Evolutionary conservation across 2,888 invertebrate species (phyloP).

Genomic region (Caenorhabditis sp.): DNA sequence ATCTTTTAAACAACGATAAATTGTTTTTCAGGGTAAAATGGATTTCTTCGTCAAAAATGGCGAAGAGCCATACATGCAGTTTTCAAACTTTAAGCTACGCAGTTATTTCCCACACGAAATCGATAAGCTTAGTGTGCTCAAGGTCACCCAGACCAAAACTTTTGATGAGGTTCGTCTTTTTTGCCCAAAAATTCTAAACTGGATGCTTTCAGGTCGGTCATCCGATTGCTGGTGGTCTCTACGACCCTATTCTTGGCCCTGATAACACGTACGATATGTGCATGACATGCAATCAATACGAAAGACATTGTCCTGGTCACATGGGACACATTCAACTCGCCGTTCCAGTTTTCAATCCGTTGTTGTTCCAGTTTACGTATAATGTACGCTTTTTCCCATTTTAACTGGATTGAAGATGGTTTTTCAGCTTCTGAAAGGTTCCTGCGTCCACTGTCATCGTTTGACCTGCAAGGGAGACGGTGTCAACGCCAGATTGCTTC

Average conservation of each 20-base stretch:
- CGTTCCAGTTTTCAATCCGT: slow-evolving; percentile 92
- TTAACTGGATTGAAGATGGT: too few relatives aligned
- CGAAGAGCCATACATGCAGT: slow-evolving; percentile 77
- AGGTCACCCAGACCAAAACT: slow-evolving; percentile 79
- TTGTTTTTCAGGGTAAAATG: slow-evolving; percentile 40
- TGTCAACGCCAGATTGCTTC: slow-evolving; percentile 85
- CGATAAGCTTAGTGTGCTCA: slow-evolving; percentile 78
- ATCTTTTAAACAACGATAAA: too few relatives aligned
- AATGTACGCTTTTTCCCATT: slow-evolving; percentile 85
- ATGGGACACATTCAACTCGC: slow-evolving; percentile 95
- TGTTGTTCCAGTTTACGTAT: slow-evolving; percentile 90
- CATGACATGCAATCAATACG: slow-evolving; percentile 76
- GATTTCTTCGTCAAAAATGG: slow-evolving; percentile 64
- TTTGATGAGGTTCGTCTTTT: slow-evolving; percentile 77
- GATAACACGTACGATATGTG: slow-evolving; percentile 71
- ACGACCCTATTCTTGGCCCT: slow-evolving; percentile 91
- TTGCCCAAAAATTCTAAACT: neutral
- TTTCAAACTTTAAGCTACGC: slow-evolving; percentile 75
- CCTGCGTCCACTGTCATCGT: slow-evolving; percentile 85
- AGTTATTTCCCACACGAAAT: slow-evolving; percentile 80
- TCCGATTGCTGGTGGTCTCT: slow-evolving; percentile 88
- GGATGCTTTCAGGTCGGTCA: slow-evolving; percentile 76
- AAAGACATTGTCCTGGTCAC: slow-evolving; percentile 87
- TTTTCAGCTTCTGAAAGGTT: slow-evolving; percentile 84
- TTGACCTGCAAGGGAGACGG: slow-evolving; percentile 77